Conservation (phyloP, 2,113 vertebrate genomes). For the Eurystomus gularis region DNA sequence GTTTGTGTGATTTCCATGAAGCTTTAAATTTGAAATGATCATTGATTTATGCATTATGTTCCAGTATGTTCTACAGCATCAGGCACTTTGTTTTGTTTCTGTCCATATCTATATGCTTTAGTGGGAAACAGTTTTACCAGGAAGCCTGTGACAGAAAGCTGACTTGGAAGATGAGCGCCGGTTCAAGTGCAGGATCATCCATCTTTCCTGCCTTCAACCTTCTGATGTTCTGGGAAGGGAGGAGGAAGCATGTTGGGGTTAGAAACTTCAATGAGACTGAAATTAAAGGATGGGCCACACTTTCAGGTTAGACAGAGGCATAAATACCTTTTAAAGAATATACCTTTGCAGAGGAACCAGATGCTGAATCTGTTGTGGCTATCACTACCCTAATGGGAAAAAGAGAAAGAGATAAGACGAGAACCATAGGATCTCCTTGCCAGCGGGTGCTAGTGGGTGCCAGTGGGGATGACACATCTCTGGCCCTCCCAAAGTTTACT, state of each 20-base stretch:
- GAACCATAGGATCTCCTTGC: neutral
- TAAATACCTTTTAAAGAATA: neutral
- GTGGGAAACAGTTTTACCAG: neutral
- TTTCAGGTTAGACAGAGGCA: neutral
- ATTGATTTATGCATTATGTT: constrained; percentile 39
- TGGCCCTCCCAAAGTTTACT: neutral
- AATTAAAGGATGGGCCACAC: neutral
- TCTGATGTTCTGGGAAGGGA: neutral
- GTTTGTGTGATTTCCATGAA: constrained; percentile 27
- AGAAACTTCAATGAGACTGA: neutral
- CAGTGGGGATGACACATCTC: neutral
- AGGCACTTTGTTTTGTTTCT: constrained; percentile 36
- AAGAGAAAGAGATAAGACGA: neutral
- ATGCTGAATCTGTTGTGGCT: neutral
- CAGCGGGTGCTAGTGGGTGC: neutral
- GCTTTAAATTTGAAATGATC: constrained; percentile 32
- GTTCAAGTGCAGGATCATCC: neutral
- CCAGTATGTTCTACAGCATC: neutral
- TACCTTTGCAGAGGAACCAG: neutral
- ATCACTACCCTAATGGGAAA: neutral
- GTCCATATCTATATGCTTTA: neutral
- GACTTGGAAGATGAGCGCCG: neutral
- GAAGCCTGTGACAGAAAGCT: constrained; percentile 17
- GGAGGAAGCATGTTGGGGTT: neutral
- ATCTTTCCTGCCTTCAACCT: neutral